A percentile compares a stretch with the other conserved stretches of the same genome.
These are phyloP conservation scores for Fulmarus glacialis DNA, from an alignment of 2,113 vertebrate species.

Conservation along the genomic window DNA sequence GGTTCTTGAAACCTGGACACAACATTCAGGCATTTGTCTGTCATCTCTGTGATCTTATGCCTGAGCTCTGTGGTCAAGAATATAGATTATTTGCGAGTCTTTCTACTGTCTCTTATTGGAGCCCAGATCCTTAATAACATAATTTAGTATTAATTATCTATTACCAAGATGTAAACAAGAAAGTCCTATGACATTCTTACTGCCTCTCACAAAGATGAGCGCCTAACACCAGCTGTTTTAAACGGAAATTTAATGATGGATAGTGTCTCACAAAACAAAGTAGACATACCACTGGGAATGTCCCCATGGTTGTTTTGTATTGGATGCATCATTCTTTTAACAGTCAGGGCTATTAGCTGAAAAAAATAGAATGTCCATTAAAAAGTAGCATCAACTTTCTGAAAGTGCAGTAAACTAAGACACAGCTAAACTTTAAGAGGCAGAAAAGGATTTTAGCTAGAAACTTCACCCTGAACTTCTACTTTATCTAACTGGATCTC, in stretches of 20 bases:
- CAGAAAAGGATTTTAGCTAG: neutral
- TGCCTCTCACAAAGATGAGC: neutral
- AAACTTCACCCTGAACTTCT: neutral
- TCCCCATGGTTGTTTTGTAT: constrained; percentile 18
- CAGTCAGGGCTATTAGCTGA: constrained; percentile 5
- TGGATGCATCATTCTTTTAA: constrained; percentile 4
- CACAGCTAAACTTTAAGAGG: neutral
- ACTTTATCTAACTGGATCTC: neutral
- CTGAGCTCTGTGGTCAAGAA: neutral
- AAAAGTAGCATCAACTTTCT: neutral
- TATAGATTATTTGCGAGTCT: neutral
- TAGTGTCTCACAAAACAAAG: constrained; percentile 13
- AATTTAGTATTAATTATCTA: neutral
- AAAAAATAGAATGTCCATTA: constrained; percentile 6
- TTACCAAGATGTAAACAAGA: neutral
- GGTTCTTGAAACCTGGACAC: neutral
- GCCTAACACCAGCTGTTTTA: neutral
- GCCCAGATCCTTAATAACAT: neutral
- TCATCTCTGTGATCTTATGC: neutral
- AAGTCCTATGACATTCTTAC: neutral
- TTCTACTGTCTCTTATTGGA: neutral
- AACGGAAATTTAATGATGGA: neutral
- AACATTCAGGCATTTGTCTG: neutral
- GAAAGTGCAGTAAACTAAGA: neutral
- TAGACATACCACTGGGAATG: constrained; percentile 20